Base-by-base conservation (phyloP, 1,140 invertebrate genomes). In the Metopolophium dirhodum region DNA sequence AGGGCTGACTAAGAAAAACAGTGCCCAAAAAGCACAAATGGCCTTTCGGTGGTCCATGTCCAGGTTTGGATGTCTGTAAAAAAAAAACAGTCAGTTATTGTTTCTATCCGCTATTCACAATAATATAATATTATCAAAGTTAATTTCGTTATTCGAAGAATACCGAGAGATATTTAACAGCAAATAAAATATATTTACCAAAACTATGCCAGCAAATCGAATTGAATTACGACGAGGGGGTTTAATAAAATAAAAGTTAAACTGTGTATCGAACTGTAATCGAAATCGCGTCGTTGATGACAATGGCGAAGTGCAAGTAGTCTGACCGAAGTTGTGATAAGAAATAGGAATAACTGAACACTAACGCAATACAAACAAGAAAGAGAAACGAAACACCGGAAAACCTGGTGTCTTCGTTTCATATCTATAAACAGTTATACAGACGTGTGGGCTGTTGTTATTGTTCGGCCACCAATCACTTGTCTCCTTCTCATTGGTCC, bases 401-500 rank as follows among this genome's bases (percentile, higher is more conserved):
- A 85, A 85, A 93, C 82, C 57, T 85, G 37, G 8, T 93, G 51
- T 23, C 18, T n/a, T 23, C 49, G 91, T 86, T 86, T 35, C 49
- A 85, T 54, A 41, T 86, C 23, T 93, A 93, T 93, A 93, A 86
- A 93, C 91, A 93, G 91, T 93, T 93, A 86, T 85, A 41, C 49
- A 51, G 35, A 93, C 49, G 86, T 93, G 91, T 93, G 91, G 91
- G 91, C 35, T n/a, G 1, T 83, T 83, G 30, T 93, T 22, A 93
- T 93, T 93, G 91, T 82, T 85, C 49, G 18, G 30, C 26, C 61
- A 57, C 89, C 26, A 94, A 94, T 94, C 95, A 95, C 95, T 95
- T 96, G 96, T 95, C 96, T 94, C 26, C 30, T 88, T 90, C 26
- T 94, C 83, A 96, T 96, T 96, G 96, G 96, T 95, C 95, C 96